Conservation (phyloP, 2,888 invertebrate species). For the Tortricodes alternella region DNA sequence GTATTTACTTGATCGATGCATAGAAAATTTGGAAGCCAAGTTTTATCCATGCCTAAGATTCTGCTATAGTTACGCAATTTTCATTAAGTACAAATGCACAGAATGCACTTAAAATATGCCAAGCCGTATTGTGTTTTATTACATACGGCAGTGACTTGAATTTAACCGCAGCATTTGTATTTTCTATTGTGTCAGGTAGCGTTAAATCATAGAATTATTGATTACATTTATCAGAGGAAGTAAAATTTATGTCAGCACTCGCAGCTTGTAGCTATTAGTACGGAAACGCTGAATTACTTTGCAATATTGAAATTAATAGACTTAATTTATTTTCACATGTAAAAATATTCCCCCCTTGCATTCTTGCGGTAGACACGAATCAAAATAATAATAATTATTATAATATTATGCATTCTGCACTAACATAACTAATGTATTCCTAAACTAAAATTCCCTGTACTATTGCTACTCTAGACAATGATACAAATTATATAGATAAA, state of each 20-base stretch:
- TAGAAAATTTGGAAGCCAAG: not conserved
- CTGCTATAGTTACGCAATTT: conserved; percentile 2
- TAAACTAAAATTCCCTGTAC: too few species aligned
- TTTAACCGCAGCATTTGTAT: not conserved
- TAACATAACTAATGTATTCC: too few species aligned
- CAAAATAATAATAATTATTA: too few species aligned
- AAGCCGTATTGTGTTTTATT: not conserved
- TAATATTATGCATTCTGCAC: too few species aligned
- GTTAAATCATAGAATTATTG: conserved; percentile 4
- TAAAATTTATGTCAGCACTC: conserved; percentile 7
- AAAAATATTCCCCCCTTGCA: too few species aligned
- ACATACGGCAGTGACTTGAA: not conserved
- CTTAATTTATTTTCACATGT: not conserved
- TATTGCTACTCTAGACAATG: too few species aligned
- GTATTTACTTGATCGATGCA: too few species aligned
- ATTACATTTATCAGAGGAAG: not conserved
- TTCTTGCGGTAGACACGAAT: too few species aligned
- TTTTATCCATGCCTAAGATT: not conserved
- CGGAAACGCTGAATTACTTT: not conserved
- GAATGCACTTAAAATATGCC: not conserved
- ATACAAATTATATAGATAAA: too few species aligned
- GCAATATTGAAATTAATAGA: not conserved
- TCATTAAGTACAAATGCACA: too few species aligned
- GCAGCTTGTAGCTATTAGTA: not conserved
- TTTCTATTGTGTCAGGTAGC: not conserved